A percentile compares a stretch with the other conserved stretches of the same genome.
Conservation (phyloP, 2,113 vertebrate genomes). For the Leucoraja erinaceus region DNA sequence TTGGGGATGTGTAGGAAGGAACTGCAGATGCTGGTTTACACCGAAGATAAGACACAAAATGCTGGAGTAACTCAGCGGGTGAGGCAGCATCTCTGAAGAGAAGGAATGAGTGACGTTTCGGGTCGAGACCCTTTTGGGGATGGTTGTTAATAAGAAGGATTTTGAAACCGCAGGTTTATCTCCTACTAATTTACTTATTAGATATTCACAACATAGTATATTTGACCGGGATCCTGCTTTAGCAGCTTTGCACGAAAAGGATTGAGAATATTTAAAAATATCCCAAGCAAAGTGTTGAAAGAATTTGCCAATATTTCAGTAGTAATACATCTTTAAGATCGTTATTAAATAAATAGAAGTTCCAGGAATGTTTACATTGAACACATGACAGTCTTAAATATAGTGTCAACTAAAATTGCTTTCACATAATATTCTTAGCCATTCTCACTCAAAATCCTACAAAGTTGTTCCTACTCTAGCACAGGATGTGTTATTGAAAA, state of each 20-base stretch:
- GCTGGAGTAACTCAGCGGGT: too few species aligned
- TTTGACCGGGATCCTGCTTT: not conserved
- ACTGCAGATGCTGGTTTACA: too few species aligned
- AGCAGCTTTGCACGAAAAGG: not conserved
- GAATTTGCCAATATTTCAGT: not conserved
- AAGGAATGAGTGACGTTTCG: too few species aligned
- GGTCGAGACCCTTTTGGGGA: too few species aligned
- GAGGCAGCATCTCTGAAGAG: too few species aligned
- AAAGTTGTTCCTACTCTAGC: not conserved
- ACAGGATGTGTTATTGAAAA: not conserved
- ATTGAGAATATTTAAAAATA: not conserved
- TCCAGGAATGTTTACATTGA: constrained; percentile 31
- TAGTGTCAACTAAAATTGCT: constrained; percentile 28
- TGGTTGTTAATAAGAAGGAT: too few species aligned
- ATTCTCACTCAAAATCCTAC: constrained; percentile 14
- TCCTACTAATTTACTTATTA: not conserved
- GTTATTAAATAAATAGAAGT: constrained; percentile 32
- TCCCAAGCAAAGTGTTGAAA: not conserved
- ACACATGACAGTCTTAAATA: not conserved
- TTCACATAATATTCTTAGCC: constrained; percentile 22
- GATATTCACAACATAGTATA: not conserved
- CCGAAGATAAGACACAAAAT: too few species aligned
- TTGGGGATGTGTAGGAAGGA: not conserved
- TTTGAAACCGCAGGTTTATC: not conserved
- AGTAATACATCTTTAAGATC: constrained; percentile 27